A percentile compares a stretch with the other conserved stretches of the same genome.
Conservation (phyloP, 1,140 invertebrate species). For the Meloidogyne floridensis region DNA sequence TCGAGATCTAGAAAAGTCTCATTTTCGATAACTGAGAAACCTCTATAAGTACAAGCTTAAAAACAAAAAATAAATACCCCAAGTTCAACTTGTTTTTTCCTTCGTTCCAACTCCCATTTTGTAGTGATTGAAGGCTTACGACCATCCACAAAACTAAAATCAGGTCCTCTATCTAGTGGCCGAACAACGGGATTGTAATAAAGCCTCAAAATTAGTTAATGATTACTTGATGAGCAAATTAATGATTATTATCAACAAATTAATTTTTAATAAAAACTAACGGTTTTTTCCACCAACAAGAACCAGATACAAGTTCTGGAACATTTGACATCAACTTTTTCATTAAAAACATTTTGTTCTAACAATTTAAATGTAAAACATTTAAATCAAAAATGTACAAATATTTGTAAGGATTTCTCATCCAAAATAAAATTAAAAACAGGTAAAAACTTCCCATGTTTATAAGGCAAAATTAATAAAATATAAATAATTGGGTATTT, state of each 20-base stretch:
- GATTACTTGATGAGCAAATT: no score
- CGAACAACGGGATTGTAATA: constrained; percentile 51
- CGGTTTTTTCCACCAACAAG: constrained; percentile 56
- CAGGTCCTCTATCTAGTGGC: constrained; percentile 52
- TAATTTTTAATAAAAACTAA: constrained; percentile 33
- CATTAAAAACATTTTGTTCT: background rate
- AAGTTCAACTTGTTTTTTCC: constrained; percentile 47
- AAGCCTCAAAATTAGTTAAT: constrained; percentile 44
- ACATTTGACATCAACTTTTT: background rate
- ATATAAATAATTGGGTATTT: no score
- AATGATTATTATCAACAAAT: background rate
- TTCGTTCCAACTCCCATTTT: constrained; percentile 40
- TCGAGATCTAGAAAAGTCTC: no score
- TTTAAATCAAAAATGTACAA: no score
- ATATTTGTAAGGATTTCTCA: no score
- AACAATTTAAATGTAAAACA: background rate
- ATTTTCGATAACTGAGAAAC: no score
- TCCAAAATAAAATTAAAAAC: no score
- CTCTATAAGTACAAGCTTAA: no score
- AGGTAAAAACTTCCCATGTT: no score
- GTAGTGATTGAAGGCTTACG: constrained; percentile 38
- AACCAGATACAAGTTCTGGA: background rate
- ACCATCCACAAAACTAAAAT: constrained; percentile 54
- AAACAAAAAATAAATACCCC: constrained; percentile 38
- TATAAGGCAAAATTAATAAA: no score